Evolutionary conservation across 2,113 vertebrate species (phyloP).

Genomic region (Tachysurus vachellii): DNA sequence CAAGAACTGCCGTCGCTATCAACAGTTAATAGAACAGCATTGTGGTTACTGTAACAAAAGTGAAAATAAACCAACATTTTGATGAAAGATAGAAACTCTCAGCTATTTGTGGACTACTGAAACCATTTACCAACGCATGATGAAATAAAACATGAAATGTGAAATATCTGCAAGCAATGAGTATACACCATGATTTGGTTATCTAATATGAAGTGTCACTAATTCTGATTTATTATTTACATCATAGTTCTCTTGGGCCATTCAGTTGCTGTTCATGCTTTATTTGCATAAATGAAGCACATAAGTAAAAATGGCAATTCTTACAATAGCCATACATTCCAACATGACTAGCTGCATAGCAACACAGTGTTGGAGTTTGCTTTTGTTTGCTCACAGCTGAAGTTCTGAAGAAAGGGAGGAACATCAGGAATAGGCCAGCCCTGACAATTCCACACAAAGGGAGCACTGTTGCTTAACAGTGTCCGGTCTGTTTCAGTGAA

Average conservation of each 20-base stretch:
- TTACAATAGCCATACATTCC: conserved; percentile 39
- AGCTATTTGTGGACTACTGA: background rate
- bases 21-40: background rate
- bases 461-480: conserved; percentile 85
- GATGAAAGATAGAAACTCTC: background rate
- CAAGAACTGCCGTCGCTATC: background rate
- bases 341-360: conserved; percentile 41
- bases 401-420: conserved; percentile 69
- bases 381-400: conserved; percentile 70
- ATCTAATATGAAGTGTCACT: background rate
- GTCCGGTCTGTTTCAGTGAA: conserved; percentile 76
- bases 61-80: background rate
- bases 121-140: background rate
- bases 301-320: conserved; percentile 20
- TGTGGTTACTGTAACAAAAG: background rate
- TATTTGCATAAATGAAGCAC: conserved; percentile 6
- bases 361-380: conserved; percentile 65
- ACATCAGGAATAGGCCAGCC: conserved; percentile 70
- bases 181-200: background rate
- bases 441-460: conserved; percentile 78
- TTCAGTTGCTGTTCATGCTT: background rate
- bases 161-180: conserved; percentile 1
- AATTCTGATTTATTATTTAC: background rate
- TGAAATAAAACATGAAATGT: background rate
- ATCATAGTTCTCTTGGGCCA: background rate